Evolutionary conservation across 2,797 vertebrate genomes (phyloP).

Genomic region (Myotis vivesi): DNA sequence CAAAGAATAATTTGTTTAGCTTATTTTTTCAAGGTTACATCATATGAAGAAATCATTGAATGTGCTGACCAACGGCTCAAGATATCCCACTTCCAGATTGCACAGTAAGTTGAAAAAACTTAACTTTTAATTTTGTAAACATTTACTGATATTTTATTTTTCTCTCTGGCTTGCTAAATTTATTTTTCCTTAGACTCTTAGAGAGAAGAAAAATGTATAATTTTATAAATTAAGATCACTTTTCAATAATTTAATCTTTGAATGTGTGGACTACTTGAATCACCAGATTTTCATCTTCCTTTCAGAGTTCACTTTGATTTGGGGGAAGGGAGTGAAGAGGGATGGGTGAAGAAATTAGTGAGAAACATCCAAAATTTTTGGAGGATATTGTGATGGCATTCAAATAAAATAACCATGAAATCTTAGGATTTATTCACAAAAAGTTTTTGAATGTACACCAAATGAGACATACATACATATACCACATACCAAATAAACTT

Average conservation of each 20-base stretch:
- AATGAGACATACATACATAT: not conserved
- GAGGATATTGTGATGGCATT: not conserved
- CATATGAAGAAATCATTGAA: conserved; percentile 76
- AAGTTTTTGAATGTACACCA: not conserved
- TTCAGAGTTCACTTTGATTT: not conserved
- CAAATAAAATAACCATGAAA: not conserved
- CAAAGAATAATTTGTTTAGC: not conserved
- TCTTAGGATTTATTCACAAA: conserved; percentile 33
- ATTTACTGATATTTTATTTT: not conserved
- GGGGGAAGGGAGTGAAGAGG: no score
- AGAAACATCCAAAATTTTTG: not conserved
- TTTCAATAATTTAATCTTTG: not conserved
- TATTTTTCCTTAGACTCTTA: conserved; percentile 23
- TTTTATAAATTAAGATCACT: not conserved
- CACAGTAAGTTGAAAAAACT: conserved; percentile 67
- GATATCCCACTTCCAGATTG: conserved; percentile 68
- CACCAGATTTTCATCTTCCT: not conserved
- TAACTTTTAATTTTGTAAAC: conserved; percentile 14
- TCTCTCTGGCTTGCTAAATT: conserved; percentile 9
- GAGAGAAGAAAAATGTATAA: not conserved
- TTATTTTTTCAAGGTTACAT: conserved; percentile 69
- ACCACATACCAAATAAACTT: not conserved
- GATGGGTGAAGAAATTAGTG: not conserved
- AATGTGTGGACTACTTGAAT: not conserved
- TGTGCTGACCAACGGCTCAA: conserved; percentile 73